Evolutionary conservation across 2,797 vertebrate genomes (phyloP).

Genomic region (Glossophaga mutica): DNA sequence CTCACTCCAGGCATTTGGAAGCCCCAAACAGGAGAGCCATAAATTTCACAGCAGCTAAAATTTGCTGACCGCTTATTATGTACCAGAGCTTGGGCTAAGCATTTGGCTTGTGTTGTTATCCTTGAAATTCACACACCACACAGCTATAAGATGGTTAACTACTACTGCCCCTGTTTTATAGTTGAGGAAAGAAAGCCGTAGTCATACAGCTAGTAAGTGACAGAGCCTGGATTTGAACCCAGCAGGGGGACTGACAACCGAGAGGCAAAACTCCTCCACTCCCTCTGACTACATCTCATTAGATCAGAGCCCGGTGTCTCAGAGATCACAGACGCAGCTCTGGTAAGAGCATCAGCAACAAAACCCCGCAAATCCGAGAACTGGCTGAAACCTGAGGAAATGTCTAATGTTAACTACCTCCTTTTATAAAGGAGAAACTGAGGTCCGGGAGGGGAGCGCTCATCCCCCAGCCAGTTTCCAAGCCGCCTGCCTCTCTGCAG

Average conservation of each 20-base stretch:
- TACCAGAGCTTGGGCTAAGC: not conserved
- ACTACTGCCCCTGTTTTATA: not conserved
- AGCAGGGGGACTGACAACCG: not conserved
- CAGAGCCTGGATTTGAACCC: constrained; percentile 51
- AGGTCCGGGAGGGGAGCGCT: not conserved
- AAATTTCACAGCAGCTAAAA: not conserved
- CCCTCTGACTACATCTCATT: constrained; percentile 42
- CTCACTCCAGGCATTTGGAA: not conserved
- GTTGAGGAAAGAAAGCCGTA: constrained; percentile 43
- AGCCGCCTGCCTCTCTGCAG: not conserved
- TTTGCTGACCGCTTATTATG: not conserved
- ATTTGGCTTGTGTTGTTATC: not conserved
- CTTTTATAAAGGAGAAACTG: not conserved
- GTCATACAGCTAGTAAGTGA: constrained; percentile 27
- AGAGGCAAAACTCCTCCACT: not conserved
- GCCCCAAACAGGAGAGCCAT: not conserved
- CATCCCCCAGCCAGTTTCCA: not conserved
- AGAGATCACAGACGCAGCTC: not conserved
- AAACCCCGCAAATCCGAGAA: not conserved
- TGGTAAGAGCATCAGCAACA: not conserved
- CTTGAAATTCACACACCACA: not conserved
- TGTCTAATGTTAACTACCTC: not conserved
- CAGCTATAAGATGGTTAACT: constrained; percentile 25
- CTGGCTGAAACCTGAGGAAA: not conserved
- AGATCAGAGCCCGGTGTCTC: constrained; percentile 18